Evolutionary conservation across 30 jellyfish, hydroid and myxozoan genomes (phyloP).

Genomic region (Phacellophora camtschatica): DNA sequence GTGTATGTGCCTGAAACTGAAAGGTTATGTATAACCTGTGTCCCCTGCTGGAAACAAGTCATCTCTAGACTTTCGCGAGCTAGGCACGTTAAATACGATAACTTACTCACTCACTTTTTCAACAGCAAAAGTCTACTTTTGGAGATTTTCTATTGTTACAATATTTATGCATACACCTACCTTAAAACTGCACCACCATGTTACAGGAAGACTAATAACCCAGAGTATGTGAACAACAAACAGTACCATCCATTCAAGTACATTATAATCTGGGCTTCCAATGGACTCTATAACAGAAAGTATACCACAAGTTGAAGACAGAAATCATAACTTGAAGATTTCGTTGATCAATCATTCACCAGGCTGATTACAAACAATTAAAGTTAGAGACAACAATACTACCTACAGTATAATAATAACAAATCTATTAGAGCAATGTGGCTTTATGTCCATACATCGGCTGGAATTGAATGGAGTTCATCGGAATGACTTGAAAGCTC

Average conservation of each 20-base stretch:
- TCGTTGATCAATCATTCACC: not conserved
- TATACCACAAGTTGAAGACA: not conserved
- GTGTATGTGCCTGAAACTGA: too few relatives aligned
- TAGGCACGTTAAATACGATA: too few relatives aligned
- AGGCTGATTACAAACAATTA: not conserved
- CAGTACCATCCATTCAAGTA: conserved; percentile 62
- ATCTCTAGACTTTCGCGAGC: too few relatives aligned
- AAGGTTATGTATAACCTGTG: too few relatives aligned
- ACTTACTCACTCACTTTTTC: too few relatives aligned
- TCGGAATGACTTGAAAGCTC: too few relatives aligned
- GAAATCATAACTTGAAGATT: too few relatives aligned
- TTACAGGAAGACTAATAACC: conserved; percentile 71
- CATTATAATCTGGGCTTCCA: conserved; percentile 57
- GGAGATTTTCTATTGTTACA: not conserved
- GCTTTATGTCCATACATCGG: too few relatives aligned
- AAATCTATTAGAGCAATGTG: too few relatives aligned
- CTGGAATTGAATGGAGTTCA: too few relatives aligned
- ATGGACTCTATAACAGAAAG: conserved; percentile 31
- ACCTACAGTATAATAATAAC: too few relatives aligned
- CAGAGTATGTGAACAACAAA: conserved; percentile 35
- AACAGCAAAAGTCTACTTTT: not conserved
- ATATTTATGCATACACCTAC: not conserved
- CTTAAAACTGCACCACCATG: conserved; percentile 95
- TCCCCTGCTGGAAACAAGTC: too few relatives aligned
- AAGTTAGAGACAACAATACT: not conserved